Percentiles rank a stretch among this genome's conserved stretches.
Conservation (phyloP, 2,797 vertebrate species). For the Myotis findleyi region DNA sequence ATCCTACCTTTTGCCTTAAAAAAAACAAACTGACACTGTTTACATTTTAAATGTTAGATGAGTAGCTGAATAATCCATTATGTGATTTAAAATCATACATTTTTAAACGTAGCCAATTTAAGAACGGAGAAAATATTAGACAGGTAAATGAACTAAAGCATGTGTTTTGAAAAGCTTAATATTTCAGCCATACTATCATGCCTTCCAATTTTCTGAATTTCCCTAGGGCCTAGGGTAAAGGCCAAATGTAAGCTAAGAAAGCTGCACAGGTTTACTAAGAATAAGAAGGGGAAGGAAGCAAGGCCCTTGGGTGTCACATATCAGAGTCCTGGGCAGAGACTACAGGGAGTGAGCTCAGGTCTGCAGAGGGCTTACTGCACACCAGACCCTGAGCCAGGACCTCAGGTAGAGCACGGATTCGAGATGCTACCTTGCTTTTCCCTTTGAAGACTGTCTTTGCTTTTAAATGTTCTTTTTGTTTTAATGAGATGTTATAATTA, state of each 20-base stretch:
- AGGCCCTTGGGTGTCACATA: not conserved
- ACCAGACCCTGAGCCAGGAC: not conserved
- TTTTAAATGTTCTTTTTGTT: not conserved
- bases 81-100: constrained; percentile 70
- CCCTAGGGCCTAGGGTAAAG: not conserved
- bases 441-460: not conserved
- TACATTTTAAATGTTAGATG: constrained; percentile 76
- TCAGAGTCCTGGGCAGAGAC: not conserved
- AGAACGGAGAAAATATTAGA: constrained; percentile 73
- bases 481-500: not conserved
- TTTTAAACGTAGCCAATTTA: constrained; percentile 78
- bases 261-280: not conserved
- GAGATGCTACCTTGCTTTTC: not conserved
- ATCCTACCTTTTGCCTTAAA: constrained; percentile 54
- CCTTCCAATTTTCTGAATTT: not conserved
- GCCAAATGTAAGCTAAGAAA: not conserved
- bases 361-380: not conserved
- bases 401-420: not conserved
- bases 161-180: constrained; percentile 45
- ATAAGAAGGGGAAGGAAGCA: not conserved
- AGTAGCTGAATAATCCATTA: constrained; percentile 67
- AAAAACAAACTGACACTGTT: constrained; percentile 62
- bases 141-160: constrained; percentile 36
- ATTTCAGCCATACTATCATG: constrained; percentile 16
- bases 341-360: not conserved